These are phyloP conservation scores for Camponotus vicinus DNA, from an alignment of 1,140 invertebrate genomes.

Conservation along the genomic window DNA sequence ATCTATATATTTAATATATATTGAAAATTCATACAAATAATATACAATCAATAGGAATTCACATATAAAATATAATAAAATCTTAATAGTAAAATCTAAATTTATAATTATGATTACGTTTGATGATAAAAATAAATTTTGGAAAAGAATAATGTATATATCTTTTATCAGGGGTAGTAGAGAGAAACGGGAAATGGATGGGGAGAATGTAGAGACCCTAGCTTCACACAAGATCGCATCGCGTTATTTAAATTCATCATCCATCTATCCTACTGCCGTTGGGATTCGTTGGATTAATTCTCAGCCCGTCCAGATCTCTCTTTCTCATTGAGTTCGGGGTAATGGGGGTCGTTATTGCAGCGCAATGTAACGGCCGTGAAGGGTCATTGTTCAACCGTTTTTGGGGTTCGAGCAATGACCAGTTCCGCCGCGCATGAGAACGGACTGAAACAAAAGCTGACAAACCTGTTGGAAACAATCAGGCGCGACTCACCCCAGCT, in stretches of 20 bases:
- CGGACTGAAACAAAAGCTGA: constrained; percentile 83
- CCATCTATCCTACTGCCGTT: constrained; percentile 47
- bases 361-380: constrained; percentile 79
- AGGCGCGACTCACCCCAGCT: constrained; percentile 77
- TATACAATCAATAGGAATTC: no score
- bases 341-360: constrained; percentile 75
- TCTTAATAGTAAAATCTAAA: constrained; percentile 2
- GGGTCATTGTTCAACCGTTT: constrained; percentile 84
- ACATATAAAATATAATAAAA: background rate
- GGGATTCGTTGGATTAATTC: constrained; percentile 65
- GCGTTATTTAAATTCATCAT: constrained; percentile 62
- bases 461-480: constrained; percentile 86
- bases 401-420: constrained; percentile 83
- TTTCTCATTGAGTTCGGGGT: constrained; percentile 62
- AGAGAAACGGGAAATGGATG: background rate
- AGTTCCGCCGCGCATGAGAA: constrained; percentile 84
- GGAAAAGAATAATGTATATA: background rate
- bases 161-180: constrained; percentile 3
- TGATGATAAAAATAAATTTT: background rate
- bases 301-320: constrained; percentile 68
- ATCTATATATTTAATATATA: background rate
- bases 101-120: background rate
- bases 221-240: constrained; percentile 55
- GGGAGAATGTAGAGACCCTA: background rate
- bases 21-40: background rate